A percentile compares a stretch with the other conserved stretches of the same genome.
These are phyloP conservation scores for human DNA, from an alignment of 2,113 vertebrate genomes.

Conservation along the genomic window GRCh38 chr15:67921501-67922000, in stretches of 20 bases:
- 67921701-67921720: background rate
- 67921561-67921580: no score
- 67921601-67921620: no score
- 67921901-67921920: no score
- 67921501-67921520: no score
- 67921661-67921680: background rate
- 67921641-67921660: background rate
- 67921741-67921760: background rate
- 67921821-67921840: background rate
- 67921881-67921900: background rate
- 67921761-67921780: background rate
- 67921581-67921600: no score
- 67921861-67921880: background rate
- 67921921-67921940: no score
- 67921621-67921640: no score
- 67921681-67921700: background rate
- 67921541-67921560: no score
- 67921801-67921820: background rate
- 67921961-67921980: no score
- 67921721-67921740: background rate
- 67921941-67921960: no score
- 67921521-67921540: no score
- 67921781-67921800: background rate
- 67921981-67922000: no score
- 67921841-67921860: background rate